Conservation (phyloP, 2,797 vertebrate species). For the Naso thynnoides region DNA sequence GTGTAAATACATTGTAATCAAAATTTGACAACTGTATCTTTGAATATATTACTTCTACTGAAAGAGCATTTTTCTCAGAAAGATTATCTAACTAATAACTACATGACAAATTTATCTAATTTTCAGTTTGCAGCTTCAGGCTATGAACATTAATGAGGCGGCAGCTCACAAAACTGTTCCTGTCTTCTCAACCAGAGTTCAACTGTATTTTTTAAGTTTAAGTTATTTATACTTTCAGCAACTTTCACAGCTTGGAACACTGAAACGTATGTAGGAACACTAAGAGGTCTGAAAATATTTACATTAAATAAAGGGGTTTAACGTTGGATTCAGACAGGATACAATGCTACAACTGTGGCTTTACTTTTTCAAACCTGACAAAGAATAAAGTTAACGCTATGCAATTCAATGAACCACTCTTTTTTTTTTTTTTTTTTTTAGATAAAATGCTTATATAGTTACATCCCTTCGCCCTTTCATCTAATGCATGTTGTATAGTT, state of each 20-base stretch:
- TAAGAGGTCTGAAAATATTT: background rate
- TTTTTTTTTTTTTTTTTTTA: too few species aligned
- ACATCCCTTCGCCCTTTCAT: background rate
- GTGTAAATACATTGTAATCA: too few species aligned
- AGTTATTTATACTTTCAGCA: background rate
- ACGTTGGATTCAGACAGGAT: background rate
- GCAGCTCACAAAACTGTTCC: background rate
- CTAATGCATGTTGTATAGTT: background rate
- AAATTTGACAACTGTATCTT: background rate
- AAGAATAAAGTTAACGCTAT: too few species aligned
- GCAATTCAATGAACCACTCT: too few species aligned
- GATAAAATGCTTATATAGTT: too few species aligned
- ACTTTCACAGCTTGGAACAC: background rate
- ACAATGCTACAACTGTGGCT: slow-evolving; percentile 5
- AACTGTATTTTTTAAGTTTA: background rate
- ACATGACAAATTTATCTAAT: too few species aligned
- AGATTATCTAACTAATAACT: too few species aligned
- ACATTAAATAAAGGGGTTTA: background rate
- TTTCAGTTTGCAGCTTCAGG: too few species aligned
- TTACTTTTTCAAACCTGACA: too few species aligned
- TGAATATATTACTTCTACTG: background rate
- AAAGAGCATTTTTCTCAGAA: background rate
- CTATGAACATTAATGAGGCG: too few species aligned
- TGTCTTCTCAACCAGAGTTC: background rate
- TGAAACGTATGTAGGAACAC: background rate